Base-by-base conservation (phyloP, 1,140 invertebrate species). In the Planococcus citri region DNA sequence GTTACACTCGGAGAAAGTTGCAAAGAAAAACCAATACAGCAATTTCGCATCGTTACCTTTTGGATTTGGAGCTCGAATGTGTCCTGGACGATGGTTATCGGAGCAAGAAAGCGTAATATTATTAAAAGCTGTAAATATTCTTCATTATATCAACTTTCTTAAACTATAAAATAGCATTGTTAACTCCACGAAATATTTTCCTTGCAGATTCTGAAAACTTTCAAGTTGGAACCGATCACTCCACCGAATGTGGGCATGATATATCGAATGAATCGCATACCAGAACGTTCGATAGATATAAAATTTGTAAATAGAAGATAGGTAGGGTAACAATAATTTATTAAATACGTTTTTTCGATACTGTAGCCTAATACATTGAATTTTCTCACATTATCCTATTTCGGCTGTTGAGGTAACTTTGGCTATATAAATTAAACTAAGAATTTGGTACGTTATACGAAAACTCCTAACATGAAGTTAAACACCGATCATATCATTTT, bases 51-150 rank as follows among this genome's bases (percentile, higher is more conserved):
- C 84, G 33, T 77, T 89, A 67, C 83, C 86, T 6, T 88, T 88
- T 79, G 87, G 86, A 22, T 83, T 83, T 74, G 87, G 86, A 2
- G 74, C 77, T 14, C 75, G 82, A 29, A 77, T 77, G 41, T 82
- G 80, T 73, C 79, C 82, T 70, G 79, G 79, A 3, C 74, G 75
- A 74, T 71, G 77, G 72, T 76, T 81, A 68, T 78, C 81, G 0
- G 78, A 81, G 71, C 75, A 81, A 27, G 79, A 82, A 73, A 78
- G 82, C 64, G 75, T 78, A 71, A 76, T 76, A 14, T 72, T 82
- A 3, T 58, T 79, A 37, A 83, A 86, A 1, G 91, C 89, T 81
- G 88, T 89, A 72, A 68, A 17, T 27, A 20, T 1, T 58, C 60
- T 21, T 71, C 17, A 2, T 1, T 6, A 6, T n/a, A 10, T 12